Evolutionary conservation across 2,797 vertebrate species (phyloP).

Genomic region (Sorex maritimensis): DNA sequence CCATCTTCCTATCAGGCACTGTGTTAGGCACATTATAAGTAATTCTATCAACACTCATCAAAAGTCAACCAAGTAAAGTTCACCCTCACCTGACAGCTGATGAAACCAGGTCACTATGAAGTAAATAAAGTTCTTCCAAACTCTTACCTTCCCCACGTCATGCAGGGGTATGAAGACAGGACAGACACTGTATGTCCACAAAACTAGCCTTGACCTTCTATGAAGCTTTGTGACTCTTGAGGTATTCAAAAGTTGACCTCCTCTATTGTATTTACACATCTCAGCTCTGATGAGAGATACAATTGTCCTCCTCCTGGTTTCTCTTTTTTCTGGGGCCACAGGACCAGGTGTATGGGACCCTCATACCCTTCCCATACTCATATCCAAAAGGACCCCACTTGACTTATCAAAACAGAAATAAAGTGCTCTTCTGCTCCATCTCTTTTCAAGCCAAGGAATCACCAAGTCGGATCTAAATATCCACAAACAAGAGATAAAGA

Average conservation of each 20-base stretch:
- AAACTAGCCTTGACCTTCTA: neutral
- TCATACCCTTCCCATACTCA: neutral
- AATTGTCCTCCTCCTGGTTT: neutral
- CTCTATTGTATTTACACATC: neutral
- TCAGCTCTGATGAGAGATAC: neutral
- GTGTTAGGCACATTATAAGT: neutral
- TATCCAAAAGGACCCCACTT: constrained; percentile 12
- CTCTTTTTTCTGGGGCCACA: neutral
- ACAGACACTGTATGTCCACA: neutral
- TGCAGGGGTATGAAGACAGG: neutral
- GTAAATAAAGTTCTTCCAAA: neutral
- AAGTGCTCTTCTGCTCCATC: neutral
- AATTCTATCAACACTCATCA: neutral
- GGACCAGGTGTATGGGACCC: neutral
- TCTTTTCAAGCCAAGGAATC: constrained; percentile 25
- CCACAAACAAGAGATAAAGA: neutral
- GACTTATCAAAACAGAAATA: constrained; percentile 26
- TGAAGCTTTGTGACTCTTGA: neutral
- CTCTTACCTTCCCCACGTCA: too few species aligned
- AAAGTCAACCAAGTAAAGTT: neutral
- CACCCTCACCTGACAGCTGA: neutral
- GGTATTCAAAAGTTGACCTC: neutral
- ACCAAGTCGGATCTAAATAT: neutral
- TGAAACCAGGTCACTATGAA: neutral
- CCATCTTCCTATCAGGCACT: neutral